phyloP scores from a whole-genome alignment of 2,113 vertebrate species.

The Microtus pennsylvanicus region DNA sequence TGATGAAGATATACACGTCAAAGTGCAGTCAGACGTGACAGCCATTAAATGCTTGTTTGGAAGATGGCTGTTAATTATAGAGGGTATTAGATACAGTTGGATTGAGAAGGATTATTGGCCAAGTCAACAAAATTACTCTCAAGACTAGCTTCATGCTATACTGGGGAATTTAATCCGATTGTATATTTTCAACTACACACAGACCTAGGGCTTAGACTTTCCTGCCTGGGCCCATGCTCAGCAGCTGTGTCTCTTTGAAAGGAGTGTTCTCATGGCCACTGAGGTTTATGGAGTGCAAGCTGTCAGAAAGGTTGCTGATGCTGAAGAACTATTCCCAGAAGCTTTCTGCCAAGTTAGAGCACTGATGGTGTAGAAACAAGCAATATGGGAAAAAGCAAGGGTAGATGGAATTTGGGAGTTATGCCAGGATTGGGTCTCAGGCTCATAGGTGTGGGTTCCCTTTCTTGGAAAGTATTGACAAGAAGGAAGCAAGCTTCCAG shows the following conservation, averaged over 20 bases:
- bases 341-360: neutral
- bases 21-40: constrained; percentile 74
- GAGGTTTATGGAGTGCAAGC: neutral
- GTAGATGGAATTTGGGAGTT: neutral
- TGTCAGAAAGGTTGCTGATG: constrained; percentile 20
- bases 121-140: constrained; percentile 68
- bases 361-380: neutral
- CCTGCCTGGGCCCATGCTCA: neutral
- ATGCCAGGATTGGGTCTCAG: neutral
- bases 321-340: constrained; percentile 7
- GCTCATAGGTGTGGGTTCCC: neutral
- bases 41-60: constrained; percentile 70
- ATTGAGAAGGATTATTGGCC: constrained; percentile 63
- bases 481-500: neutral
- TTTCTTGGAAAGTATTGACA: neutral
- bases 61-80: constrained; percentile 74
- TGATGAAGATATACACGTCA: constrained; percentile 72
- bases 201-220: neutral
- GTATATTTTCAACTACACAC: neutral
- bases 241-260: neutral
- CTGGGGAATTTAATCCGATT: neutral
- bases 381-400: neutral
- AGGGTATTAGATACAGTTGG: constrained; percentile 74
- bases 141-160: constrained; percentile 4
- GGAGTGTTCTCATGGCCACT: neutral